Evolutionary conservation across 1,140 invertebrate genomes (phyloP), one percentile per base, ranked within the genome.

Genomic region (Aphis gossypii): DNA sequence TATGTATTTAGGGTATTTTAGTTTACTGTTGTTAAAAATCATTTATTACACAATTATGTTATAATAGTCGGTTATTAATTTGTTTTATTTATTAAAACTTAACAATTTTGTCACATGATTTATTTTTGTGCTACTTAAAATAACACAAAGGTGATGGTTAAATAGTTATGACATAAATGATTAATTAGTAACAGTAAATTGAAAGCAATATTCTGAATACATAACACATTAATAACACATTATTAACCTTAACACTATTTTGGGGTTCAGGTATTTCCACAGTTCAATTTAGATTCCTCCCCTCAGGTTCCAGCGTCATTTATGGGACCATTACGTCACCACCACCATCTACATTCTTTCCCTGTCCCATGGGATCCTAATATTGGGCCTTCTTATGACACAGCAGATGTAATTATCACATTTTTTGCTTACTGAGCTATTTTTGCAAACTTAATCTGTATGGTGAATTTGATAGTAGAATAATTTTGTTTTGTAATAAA

Each of bases 331-430:
- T 51, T 93, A 86, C 92, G 82, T 41, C 92, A 93, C 48, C 92
- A 92, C 68, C 90, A 93, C 35, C 92, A 84, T 93, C 82, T 93
- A 54, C 92, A 93, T 48, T 86, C 92, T 93, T 84, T 93, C 44
- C 82, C 92, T 86, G 92, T 84, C 92, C 92, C 92, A 41, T 93
- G 92, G 92, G 92, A 93, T 51, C 92, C 92, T 84, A 93, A 93
- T 84, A 93, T 93, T 86, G 92, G 92, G 92, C 44, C 60, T 92
- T 93, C 92, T 93, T 93, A 86, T 93, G 92, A 93, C 46, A 86
- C 92, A 93, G 35, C 92, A 84, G 92, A 93, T 93, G 92, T 93
- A 93, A 93, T 93, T 93, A 93, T 93, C 92, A 93, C 92, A 93
- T 54, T 38, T 41, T 93, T 51, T 56, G 92, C 82, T 93, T 86